Conservation (phyloP, 2,888 invertebrate genomes). For the Arge pagana region DNA sequence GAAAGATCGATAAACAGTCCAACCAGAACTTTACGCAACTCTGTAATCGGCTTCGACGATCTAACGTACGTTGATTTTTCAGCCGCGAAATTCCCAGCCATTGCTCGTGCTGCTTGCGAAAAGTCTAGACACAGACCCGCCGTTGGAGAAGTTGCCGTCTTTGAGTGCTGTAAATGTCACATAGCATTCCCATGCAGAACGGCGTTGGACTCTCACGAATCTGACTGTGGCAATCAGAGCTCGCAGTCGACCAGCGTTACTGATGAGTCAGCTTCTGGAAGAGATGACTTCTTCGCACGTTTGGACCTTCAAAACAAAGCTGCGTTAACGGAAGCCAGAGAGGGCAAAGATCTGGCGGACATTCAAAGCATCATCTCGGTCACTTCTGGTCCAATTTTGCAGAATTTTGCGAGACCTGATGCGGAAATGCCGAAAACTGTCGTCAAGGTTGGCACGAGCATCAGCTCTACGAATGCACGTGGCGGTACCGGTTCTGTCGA, state of each 20-base stretch:
- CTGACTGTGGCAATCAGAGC: constrained; percentile 57
- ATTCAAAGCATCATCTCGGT: constrained; percentile 83
- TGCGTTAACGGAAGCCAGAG: constrained; percentile 53
- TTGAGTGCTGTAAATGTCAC: constrained; percentile 72
- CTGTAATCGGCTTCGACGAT: constrained; percentile 72
- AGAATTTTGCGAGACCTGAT: constrained; percentile 35
- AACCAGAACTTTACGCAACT: constrained; percentile 52
- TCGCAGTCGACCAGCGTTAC: constrained; percentile 50
- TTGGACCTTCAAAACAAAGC: constrained; percentile 77
- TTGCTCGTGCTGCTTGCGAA: constrained; percentile 76
- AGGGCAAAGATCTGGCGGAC: constrained; percentile 79
- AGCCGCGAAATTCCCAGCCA: constrained; percentile 77
- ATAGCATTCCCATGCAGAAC: constrained; percentile 74
- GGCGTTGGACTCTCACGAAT: constrained; percentile 71
- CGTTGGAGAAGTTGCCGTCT: constrained; percentile 64
- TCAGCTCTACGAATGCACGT: constrained; percentile 48
- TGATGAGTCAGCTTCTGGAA: constrained; percentile 65
- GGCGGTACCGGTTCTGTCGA: constrained; percentile 52
- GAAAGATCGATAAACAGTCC: constrained; percentile 41
- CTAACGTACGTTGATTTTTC: constrained; percentile 80
- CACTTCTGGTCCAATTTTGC: constrained; percentile 61
- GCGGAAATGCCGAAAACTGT: constrained; percentile 43
- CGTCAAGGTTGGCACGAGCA: constrained; percentile 37
- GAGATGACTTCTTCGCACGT: constrained; percentile 82
- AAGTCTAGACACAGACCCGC: constrained; percentile 66